Evolutionary conservation across 2,797 vertebrate species (phyloP), one percentile per base, ranked within the genome.

Genomic region (Hozukius guyotensis): DNA sequence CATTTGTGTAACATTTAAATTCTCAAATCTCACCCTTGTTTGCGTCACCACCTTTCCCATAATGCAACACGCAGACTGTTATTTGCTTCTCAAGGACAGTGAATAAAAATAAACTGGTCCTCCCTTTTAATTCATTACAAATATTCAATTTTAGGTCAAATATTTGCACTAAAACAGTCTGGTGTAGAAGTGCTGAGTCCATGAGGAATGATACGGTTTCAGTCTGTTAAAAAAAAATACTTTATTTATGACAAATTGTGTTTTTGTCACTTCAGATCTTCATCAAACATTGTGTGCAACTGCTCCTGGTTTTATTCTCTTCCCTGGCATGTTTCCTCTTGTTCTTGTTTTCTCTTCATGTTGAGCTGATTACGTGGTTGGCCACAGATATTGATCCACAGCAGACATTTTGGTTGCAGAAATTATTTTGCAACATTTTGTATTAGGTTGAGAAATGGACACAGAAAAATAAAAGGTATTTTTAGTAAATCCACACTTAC

Each of bases 291-390:
- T 62, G 10, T 67, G 20, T 22, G 24, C 53, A 29, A 38, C 67
- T 59, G 34, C 42, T 42, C 1, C 75, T 36, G 46, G 18, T 61
- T 74, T 63, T 4, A 57, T 74, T 69, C 9, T 55, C n/a, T 42
- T 71, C 9, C 14, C 4, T 62, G 8, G 12, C 24, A n/a, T 34
- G 64, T 34, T 57, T 27, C 38, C 66, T 46, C 60, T 20, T 52
- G 22, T 49, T 36, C 46, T 61, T 53, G 49, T 53, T 53, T 8
- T 72, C 4, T 36, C 5, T 55, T 75, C 55, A 60, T 68, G 27
- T 67, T 74, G 64, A 75, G 38, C 46, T 59, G 74, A 86, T 87
- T 46, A 65, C 56, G 72, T 77, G 85, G 75, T 78, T 18, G 42
- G 72, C 83, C 79, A 10, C 59, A 74, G 49, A 53, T 18, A 62